phyloP scores from a whole-genome alignment of 1,140 invertebrate genomes.

The Mactra quadrangularis region DNA sequence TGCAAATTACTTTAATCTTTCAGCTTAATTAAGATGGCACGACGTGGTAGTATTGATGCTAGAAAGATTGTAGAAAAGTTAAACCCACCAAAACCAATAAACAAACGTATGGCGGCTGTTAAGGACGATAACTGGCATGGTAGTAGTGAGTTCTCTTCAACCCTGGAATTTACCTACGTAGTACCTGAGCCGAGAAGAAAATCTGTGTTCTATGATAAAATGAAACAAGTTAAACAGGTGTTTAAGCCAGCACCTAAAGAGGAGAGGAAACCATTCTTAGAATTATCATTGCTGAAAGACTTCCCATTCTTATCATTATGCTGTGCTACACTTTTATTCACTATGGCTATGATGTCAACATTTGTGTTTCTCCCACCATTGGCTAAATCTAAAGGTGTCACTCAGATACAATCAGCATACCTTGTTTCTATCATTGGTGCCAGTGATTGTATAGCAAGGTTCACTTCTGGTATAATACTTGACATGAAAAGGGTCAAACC shows the following conservation, averaged over 20 bases:
- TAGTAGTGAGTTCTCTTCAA: constrained; percentile 50
- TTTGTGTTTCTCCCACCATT: constrained; percentile 91
- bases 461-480: constrained; percentile 85
- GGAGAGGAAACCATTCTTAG: constrained; percentile 36
- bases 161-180: constrained; percentile 40
- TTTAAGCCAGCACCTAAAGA: constrained; percentile 25
- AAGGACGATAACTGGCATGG: constrained; percentile 34
- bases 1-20: constrained; percentile 4
- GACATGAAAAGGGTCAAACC: constrained; percentile 77
- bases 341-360: constrained; percentile 40
- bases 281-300: constrained; percentile 52
- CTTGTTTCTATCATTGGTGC: constrained; percentile 92
- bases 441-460: constrained; percentile 87
- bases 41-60: constrained; percentile 47
- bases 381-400: constrained; percentile 70
- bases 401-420: constrained; percentile 85
- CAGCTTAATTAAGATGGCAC: constrained; percentile 31
- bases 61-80: constrained; percentile 23
- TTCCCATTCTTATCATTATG: constrained; percentile 45
- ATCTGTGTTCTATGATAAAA: constrained; percentile 51
- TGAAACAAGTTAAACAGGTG: constrained; percentile 24
- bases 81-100: constrained; percentile 6
- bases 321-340: constrained; percentile 40
- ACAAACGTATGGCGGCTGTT: neutral
- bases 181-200: constrained; percentile 25